Evolutionary conservation across 2,113 vertebrate genomes (phyloP).

Genomic region (Heterocephalus glaber): DNA sequence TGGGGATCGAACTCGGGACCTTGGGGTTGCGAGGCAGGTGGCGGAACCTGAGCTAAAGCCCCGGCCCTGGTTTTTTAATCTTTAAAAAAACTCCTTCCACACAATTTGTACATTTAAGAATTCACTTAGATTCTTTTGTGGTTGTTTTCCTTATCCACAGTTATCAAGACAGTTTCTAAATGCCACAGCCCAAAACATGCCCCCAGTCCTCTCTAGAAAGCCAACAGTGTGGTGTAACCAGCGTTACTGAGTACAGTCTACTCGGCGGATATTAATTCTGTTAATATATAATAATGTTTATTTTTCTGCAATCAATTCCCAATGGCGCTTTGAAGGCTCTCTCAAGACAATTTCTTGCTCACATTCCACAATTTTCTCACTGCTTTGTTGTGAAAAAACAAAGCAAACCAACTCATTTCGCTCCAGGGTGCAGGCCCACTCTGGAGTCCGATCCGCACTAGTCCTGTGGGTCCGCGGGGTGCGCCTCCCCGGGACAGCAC

Average conservation of each 20-base stretch:
- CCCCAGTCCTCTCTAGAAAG: background rate
- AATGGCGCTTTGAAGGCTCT: background rate
- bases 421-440: too few relatives aligned
- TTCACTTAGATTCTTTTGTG: background rate
- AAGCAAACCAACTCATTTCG: slow-evolving; percentile 24
- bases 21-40: too few relatives aligned
- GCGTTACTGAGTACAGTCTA: background rate
- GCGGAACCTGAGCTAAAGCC: too few relatives aligned
- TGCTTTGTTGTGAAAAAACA: slow-evolving; percentile 52
- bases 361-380: slow-evolving; percentile 50
- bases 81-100: background rate
- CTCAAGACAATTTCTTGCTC: slow-evolving; percentile 27
- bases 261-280: slow-evolving; percentile 28
- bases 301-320: slow-evolving; percentile 40
- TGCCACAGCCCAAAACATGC: background rate
- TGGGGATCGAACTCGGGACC: too few relatives aligned
- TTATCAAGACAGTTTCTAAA: background rate
- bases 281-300: slow-evolving; percentile 33
- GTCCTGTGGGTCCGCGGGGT: too few relatives aligned
- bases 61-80: too few relatives aligned
- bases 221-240: background rate
- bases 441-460: too few relatives aligned
- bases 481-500: too few relatives aligned
- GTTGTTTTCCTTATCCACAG: background rate
- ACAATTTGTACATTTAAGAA: background rate